Percentiles rank a stretch among this genome's conserved stretches.
phyloP scores from a whole-genome alignment of 64 coral and sea anemone genomes.

The Pocillopora verrucosa region DNA sequence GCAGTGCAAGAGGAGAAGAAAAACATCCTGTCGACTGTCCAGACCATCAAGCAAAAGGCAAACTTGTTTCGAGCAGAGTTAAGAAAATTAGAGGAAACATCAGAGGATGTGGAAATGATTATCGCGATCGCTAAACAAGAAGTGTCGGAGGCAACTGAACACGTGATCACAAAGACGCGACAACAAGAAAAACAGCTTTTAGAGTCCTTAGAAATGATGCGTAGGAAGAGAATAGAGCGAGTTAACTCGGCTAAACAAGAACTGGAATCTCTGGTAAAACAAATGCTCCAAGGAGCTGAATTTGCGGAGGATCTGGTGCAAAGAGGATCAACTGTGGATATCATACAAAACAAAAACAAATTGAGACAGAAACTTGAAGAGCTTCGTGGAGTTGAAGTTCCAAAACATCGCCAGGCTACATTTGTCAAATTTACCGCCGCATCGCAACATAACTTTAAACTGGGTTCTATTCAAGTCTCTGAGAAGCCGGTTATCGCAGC shows the following conservation, averaged over 20 bases:
- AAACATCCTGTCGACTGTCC: background rate
- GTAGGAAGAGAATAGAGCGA: background rate
- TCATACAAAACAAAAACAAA: background rate
- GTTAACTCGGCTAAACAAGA: background rate
- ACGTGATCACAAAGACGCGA: background rate
- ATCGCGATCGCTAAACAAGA: background rate
- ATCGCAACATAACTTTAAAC: background rate
- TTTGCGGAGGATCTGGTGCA: background rate
- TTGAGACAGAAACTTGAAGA: background rate
- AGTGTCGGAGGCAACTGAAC: background rate
- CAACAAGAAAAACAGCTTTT: background rate
- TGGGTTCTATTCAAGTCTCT: background rate
- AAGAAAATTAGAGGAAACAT: background rate
- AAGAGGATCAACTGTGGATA: background rate
- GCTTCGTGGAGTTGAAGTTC: background rate
- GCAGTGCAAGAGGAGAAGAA: background rate
- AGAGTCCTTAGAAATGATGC: background rate
- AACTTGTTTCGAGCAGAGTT: background rate
- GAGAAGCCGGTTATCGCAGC: background rate
- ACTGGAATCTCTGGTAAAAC: background rate
- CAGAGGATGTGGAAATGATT: background rate
- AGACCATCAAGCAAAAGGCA: background rate
- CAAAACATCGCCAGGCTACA: background rate
- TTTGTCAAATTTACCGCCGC: background rate
- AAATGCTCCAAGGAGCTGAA: slow-evolving; percentile 2